Percentiles rank a stretch among this genome's conserved stretches.
Evolutionary conservation across 2,113 vertebrate species (phyloP).

Genomic region (Brachirus orientalis): DNA sequence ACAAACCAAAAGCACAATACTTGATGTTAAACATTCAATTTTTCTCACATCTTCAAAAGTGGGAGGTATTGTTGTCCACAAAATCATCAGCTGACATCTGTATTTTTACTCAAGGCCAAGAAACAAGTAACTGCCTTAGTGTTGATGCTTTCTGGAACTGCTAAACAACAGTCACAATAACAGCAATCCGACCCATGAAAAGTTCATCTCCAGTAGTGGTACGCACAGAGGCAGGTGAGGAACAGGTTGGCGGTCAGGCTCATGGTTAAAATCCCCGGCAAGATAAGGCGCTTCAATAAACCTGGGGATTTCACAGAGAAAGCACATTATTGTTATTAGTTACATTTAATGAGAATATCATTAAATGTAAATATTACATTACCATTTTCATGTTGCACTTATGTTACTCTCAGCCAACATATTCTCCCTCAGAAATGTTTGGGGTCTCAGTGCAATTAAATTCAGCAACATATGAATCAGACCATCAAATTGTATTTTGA

Average conservation of each 20-base stretch:
- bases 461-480: too few relatives aligned
- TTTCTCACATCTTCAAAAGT: background rate
- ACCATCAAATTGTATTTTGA: too few relatives aligned
- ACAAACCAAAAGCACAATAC: background rate
- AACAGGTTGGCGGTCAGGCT: constrained; percentile 90
- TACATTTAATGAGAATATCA: background rate
- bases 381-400: too few relatives aligned
- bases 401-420: too few relatives aligned
- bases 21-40: background rate
- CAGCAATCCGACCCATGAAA: background rate
- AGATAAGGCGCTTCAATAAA: constrained; percentile 68
- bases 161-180: background rate
- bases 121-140: constrained; percentile 8
- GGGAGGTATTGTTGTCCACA: constrained; percentile 8
- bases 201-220: constrained; percentile 83
- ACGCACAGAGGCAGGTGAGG: constrained; percentile 87
- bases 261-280: constrained; percentile 83
- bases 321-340: background rate
- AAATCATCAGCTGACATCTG: constrained; percentile 6
- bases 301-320: constrained; percentile 70
- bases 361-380: background rate
- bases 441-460: too few relatives aligned
- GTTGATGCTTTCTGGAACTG: constrained; percentile 6
- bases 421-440: too few relatives aligned
- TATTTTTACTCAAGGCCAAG: constrained; percentile 9